Evolutionary conservation across 2,888 invertebrate species (phyloP).

Genomic region (Eristalinus sepulchralis): DNA sequence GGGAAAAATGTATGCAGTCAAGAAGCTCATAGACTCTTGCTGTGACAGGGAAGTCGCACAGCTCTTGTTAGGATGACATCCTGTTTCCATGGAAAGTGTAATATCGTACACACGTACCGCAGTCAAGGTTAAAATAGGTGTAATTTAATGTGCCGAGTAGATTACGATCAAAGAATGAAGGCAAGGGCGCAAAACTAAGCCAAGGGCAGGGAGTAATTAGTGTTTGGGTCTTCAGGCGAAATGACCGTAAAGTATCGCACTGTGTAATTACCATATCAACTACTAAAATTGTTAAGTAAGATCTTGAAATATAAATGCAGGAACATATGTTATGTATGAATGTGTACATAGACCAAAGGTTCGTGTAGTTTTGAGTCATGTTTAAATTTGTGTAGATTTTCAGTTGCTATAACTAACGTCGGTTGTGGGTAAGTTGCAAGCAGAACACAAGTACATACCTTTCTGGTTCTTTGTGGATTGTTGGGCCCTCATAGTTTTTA

Average conservation of each 20-base stretch:
- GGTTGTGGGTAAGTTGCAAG: too few relatives aligned
- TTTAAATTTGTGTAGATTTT: too few relatives aligned
- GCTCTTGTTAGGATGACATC: not conserved
- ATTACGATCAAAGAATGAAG: not conserved
- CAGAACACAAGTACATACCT: too few relatives aligned
- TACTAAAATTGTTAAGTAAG: not conserved
- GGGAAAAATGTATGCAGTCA: conserved; percentile 52
- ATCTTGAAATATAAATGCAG: not conserved
- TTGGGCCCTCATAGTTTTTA: too few relatives aligned
- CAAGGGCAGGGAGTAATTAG: not conserved
- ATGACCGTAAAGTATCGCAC: not conserved
- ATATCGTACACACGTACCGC: not conserved
- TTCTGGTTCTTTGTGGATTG: too few relatives aligned
- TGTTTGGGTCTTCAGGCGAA: not conserved
- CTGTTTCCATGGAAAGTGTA: not conserved
- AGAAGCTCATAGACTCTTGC: conserved; percentile 4
- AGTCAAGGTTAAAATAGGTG: not conserved
- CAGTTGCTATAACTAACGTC: too few relatives aligned
- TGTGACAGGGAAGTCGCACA: not conserved
- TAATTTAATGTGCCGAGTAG: not conserved
- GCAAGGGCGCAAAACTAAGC: not conserved
- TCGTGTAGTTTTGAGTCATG: too few relatives aligned
- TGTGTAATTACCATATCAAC: not conserved
- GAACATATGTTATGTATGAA: not conserved
- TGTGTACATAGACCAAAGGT: not conserved